phyloP scores from a whole-genome alignment of 2,888 invertebrate genomes.

The Apodemia hepburni region DNA sequence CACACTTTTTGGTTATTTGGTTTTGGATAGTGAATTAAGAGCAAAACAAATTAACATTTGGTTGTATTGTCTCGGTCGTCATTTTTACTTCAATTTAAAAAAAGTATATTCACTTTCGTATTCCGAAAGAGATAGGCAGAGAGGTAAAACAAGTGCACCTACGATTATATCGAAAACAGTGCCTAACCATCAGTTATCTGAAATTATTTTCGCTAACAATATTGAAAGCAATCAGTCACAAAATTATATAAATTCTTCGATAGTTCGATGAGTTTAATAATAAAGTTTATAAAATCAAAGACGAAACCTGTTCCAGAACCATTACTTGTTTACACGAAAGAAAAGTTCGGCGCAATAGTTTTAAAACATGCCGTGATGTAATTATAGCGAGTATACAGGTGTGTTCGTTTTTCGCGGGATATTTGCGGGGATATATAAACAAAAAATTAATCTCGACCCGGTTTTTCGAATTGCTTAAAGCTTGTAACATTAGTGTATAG shows the following conservation, averaged over 20 bases:
- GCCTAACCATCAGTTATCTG: background rate
- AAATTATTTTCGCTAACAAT: background rate
- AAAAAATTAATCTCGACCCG: too few relatives aligned
- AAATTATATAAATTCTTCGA: background rate
- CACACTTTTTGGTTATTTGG: too few relatives aligned
- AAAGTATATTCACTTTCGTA: too few relatives aligned
- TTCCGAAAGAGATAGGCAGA: too few relatives aligned
- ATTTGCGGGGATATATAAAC: too few relatives aligned
- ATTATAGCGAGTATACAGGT: background rate
- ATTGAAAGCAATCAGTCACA: background rate
- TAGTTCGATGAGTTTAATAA: background rate
- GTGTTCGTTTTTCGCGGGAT: background rate
- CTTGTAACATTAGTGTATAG: too few relatives aligned
- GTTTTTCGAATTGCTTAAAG: too few relatives aligned
- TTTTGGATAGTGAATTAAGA: too few relatives aligned
- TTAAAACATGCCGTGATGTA: constrained; percentile 1
- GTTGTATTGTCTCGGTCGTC: too few relatives aligned
- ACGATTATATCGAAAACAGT: background rate
- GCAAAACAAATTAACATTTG: too few relatives aligned
- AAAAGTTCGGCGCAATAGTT: constrained; percentile 8
- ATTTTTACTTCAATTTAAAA: too few relatives aligned
- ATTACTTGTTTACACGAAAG: background rate
- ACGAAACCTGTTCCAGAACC: background rate
- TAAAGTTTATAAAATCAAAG: background rate
- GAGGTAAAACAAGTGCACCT: too few relatives aligned